phyloP scores from a whole-genome alignment of 2,113 vertebrate species.

The Benitochromis conjunctus region DNA sequence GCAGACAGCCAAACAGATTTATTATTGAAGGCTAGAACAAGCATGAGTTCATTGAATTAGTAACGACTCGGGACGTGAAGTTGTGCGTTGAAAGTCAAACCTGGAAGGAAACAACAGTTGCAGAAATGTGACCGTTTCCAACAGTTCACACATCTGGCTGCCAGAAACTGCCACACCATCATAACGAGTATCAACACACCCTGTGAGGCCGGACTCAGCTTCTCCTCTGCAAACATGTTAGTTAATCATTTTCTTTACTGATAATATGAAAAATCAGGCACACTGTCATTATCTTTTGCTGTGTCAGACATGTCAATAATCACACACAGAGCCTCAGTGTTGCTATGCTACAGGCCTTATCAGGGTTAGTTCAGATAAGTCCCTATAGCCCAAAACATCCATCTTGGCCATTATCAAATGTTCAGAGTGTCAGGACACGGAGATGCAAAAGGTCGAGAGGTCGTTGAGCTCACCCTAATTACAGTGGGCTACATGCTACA shows the following conservation, averaged over 20 bases:
- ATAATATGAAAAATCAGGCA: not conserved
- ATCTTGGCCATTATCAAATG: not conserved
- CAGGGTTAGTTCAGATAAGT: slow-evolving; percentile 28
- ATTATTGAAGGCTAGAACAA: not conserved
- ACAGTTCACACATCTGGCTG: not conserved
- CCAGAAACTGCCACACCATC: not conserved
- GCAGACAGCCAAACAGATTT: not conserved
- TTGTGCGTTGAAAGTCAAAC: not conserved
- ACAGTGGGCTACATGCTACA: too few relatives aligned
- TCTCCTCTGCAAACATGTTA: not conserved
- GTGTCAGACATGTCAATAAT: not conserved
- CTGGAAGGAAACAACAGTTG: not conserved
- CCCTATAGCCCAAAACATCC: not conserved
- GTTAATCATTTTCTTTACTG: not conserved
- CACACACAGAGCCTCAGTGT: not conserved
- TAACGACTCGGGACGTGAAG: not conserved
- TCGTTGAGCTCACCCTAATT: slow-evolving; percentile 4
- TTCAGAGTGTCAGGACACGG: slow-evolving; percentile 4
- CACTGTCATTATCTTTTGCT: not conserved
- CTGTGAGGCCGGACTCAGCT: not conserved
- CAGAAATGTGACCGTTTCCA: not conserved
- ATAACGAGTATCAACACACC: not conserved
- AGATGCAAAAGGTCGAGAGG: slow-evolving; percentile 4
- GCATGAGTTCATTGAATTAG: not conserved
- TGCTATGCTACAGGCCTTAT: not conserved